Evolutionary conservation across 2,888 invertebrate species (phyloP), one percentile per base, ranked within the genome.

Genomic region (Polydrusus cervinus): DNA sequence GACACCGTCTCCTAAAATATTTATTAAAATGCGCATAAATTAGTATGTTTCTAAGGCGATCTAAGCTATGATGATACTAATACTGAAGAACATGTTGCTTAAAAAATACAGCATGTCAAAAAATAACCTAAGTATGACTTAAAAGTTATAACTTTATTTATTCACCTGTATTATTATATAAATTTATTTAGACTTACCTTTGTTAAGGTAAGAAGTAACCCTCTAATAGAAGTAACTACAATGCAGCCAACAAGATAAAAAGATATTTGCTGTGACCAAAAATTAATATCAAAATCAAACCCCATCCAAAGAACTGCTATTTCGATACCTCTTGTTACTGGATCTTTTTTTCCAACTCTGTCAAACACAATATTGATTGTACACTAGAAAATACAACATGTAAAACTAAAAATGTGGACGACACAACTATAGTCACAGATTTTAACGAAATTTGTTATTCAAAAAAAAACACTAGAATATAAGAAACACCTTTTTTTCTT

Each of bases 221-320:
- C 99, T 78, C 99, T 89, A 64, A 99, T 98, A 10, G 99, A 99
- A 0, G 99, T 99, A 1, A 99, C 93, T 0, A 98, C 99, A 78
- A 99, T 99, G 82, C 98, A 97, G 0, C 99, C 99, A 5, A 99
- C 94, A 0, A 99, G 90, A 82, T 97, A 92, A 88, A 99, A 99
- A 0, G 99, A 99, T 60, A 99, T 95, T 85, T 99, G 98, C 85
- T 99, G 99, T 0, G 98, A 98, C 99, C 99, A 99, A 88, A 99
- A 99, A 16, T 94, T 93, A n/a, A 99, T 95, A 87, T 99, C 98
- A 81, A 99, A 95, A 84, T 95, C 92, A 82, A 98, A 93, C 14
- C 98, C 98, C 84, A 99, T 93, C 94, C 97, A 98, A 85, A 97
- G 95, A 0, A 99, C 97, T 5, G 97, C 96, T 76, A 99, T 96